Evolutionary conservation across 2,888 invertebrate species (phyloP), one percentile per base, ranked within the genome.

Genomic region (Hipparchia sbordonii): DNA sequence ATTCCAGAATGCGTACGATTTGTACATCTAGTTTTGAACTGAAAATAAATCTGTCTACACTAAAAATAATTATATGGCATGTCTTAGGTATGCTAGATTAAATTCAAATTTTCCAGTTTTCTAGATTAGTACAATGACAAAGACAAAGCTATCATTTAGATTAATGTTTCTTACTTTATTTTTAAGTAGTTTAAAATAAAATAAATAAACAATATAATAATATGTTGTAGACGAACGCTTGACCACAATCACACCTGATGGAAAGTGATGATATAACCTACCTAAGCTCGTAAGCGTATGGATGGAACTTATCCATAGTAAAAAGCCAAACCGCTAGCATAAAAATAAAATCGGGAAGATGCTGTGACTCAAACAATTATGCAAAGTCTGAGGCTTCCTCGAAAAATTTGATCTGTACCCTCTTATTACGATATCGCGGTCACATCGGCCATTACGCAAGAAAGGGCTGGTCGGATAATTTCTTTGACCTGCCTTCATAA

Each of bases 401-500:
- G 81, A 84, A 84, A 82, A 87, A 87, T 87, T 86, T 88, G 91
- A 91, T 91, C 90, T 86, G 85, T 83, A 91, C 87, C 90, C 90
- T 87, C 89, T 91, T 92, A 92, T 92, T 91, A 91, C 90, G 91
- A 91, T 92, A 92, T 90, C 89, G 86, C 85, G 89, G 90, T 88
- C 89, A 89, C 86, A 90, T 90, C 88, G 83, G 79, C 85, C 84
- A 89, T 90, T 90, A 91, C 85, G 85, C 85, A 86, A 85, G 82
- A 78, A 82, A 82, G 81, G 83, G 81, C 80, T 80, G 79, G 76
- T 71, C 74, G 76, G 76, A 84, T 83, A 87, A 87, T 88, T 87
- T 85, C 86, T 84, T 56, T 70, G 70, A 84, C 80, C 83, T 82
- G 82, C 75, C 77, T 81, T 78, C 77, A 76, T 81, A 87, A 87